phyloP scores from a whole-genome alignment of 2,888 invertebrate species.

The Chironomus riparius region DNA sequence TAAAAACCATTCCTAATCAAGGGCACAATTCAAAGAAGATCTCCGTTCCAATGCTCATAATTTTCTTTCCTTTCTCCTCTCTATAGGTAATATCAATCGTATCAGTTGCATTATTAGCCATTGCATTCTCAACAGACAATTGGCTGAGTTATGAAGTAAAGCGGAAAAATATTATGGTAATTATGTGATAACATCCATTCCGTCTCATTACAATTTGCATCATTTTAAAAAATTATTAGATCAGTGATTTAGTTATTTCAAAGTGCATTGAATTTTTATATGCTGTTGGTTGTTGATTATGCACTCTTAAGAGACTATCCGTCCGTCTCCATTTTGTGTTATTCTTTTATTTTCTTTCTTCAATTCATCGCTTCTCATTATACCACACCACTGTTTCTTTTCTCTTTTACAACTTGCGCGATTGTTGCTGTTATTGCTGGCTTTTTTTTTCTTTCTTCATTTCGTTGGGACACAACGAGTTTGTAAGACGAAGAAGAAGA shows the following conservation, averaged over 20 bases:
- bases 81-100: conserved; percentile 72
- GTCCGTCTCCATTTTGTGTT: not conserved
- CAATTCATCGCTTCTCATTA: not conserved
- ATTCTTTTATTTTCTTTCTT: not conserved
- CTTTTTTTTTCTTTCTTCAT: not conserved
- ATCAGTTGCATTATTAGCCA: conserved; percentile 83
- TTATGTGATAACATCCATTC: conserved; percentile 29
- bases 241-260: not conserved
- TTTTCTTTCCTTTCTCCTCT: not conserved
- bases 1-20: no score
- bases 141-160: conserved; percentile 93
- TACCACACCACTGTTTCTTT: not conserved
- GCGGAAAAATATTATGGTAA: conserved; percentile 79
- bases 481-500: not conserved
- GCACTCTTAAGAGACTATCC: not conserved
- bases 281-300: not conserved
- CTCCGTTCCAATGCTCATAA: not conserved
- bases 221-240: not conserved
- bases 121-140: conserved; percentile 94
- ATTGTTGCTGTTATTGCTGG: not conserved
- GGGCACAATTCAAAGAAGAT: no score
- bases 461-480: not conserved
- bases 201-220: no score
- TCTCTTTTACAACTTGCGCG: not conserved
- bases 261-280: not conserved